phyloP scores from a whole-genome alignment of 2,113 vertebrate genomes.

The Coptodon rendalli region DNA sequence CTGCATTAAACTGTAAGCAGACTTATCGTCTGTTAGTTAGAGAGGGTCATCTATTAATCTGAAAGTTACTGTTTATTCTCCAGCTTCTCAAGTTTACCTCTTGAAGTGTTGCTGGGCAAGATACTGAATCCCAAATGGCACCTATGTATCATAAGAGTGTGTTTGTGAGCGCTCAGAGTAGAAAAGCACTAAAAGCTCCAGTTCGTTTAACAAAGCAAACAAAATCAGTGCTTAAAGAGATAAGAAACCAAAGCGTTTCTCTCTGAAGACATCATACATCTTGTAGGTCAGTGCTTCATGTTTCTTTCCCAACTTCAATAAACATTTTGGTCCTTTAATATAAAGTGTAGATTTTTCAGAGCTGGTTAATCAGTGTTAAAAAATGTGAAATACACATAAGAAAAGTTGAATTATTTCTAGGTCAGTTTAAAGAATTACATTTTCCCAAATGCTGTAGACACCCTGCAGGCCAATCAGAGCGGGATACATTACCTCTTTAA shows the following conservation, averaged over 20 bases:
- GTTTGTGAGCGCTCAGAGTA: background rate
- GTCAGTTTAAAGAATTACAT: background rate
- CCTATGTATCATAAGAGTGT: background rate
- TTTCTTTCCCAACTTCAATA: background rate
- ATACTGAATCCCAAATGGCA: background rate
- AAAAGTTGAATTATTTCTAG: background rate
- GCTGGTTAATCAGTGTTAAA: background rate
- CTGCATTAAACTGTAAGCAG: background rate
- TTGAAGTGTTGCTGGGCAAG: background rate
- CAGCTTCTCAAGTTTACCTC: background rate
- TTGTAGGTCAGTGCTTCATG: background rate
- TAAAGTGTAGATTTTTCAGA: background rate
- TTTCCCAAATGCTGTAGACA: background rate
- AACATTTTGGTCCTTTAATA: background rate
- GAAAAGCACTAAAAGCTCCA: background rate
- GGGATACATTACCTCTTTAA: background rate
- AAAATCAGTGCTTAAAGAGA: background rate
- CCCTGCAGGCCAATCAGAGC: constrained; percentile 16
- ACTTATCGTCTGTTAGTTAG: background rate
- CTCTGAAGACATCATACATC: background rate
- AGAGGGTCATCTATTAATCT: background rate
- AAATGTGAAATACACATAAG: background rate
- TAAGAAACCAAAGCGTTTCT: background rate
- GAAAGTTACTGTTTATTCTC: background rate
- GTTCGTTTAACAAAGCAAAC: background rate